Percentiles rank a stretch among this genome's conserved stretches.
Evolutionary conservation across 2,888 invertebrate species (phyloP).

Genomic region (Aricia artaxerxes): DNA sequence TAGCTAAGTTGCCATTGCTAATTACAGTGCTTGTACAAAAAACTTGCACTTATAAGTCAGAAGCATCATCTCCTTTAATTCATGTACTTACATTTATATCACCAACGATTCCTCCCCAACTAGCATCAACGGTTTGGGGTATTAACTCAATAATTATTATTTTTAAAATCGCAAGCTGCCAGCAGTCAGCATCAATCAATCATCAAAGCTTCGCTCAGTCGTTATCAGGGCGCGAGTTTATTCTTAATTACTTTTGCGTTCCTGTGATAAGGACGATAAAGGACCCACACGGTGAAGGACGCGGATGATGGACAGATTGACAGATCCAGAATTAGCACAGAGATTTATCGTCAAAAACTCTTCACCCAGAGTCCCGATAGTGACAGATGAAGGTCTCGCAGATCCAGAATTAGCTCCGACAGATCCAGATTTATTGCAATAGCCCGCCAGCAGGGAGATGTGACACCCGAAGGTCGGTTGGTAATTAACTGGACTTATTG

Average conservation of each 20-base stretch:
- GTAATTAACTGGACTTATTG: background rate
- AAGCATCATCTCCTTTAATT: too few species aligned
- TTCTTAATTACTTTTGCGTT: slow-evolving; percentile 18
- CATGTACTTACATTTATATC: too few species aligned
- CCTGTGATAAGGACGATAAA: background rate
- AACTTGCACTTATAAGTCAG: too few species aligned
- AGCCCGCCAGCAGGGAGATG: background rate
- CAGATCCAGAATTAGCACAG: background rate
- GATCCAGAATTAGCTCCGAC: background rate
- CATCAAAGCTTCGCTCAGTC: background rate
- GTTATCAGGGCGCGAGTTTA: slow-evolving; percentile 14
- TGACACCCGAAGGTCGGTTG: background rate
- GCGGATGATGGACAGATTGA: background rate
- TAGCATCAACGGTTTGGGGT: too few species aligned
- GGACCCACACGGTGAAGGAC: background rate
- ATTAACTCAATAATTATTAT: background rate
- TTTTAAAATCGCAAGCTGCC: background rate
- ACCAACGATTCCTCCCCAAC: too few species aligned
- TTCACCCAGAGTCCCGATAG: background rate
- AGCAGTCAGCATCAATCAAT: background rate
- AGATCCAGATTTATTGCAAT: slow-evolving; percentile 9
- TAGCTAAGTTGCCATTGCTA: too few species aligned
- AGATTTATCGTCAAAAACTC: background rate
- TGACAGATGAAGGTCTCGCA: background rate
- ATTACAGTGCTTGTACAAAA: too few species aligned